Evolutionary conservation across 2,113 vertebrate species (phyloP).

Genomic region (Acrocephalus arundinaceus): DNA sequence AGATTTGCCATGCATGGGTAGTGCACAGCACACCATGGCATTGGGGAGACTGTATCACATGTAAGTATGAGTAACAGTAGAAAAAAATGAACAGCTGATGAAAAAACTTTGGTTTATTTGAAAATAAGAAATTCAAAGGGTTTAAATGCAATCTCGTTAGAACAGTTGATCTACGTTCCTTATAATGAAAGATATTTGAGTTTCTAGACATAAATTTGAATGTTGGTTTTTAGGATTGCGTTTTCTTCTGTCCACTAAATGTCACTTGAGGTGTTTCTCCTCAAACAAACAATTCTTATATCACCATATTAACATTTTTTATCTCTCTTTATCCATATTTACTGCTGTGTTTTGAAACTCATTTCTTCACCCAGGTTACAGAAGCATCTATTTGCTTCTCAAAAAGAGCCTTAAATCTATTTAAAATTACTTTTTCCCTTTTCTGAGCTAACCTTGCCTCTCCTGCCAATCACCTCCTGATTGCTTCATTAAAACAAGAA

Average conservation of each 20-base stretch:
- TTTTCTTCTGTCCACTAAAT: not conserved
- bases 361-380: not conserved
- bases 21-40: fast-evolving
- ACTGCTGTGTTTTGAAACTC: not conserved
- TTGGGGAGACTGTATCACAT: not conserved
- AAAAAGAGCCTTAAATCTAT: not conserved
- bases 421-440: not conserved
- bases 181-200: not conserved
- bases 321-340: not conserved
- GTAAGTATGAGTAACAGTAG: not conserved
- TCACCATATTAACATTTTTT: not conserved
- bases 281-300: not conserved
- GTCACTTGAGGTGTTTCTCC: not conserved
- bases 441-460: not conserved
- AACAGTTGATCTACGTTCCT: not conserved
- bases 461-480: not conserved
- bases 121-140: not conserved
- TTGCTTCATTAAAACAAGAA: not conserved
- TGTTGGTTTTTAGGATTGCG: not conserved
- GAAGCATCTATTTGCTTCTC: not conserved
- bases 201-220: not conserved
- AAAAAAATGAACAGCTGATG: not conserved
- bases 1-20: not conserved
- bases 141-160: not conserved
- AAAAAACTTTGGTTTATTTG: not conserved